Conservation (phyloP, 2,888 invertebrate genomes). For the Blastobasis lacticolella region DNA sequence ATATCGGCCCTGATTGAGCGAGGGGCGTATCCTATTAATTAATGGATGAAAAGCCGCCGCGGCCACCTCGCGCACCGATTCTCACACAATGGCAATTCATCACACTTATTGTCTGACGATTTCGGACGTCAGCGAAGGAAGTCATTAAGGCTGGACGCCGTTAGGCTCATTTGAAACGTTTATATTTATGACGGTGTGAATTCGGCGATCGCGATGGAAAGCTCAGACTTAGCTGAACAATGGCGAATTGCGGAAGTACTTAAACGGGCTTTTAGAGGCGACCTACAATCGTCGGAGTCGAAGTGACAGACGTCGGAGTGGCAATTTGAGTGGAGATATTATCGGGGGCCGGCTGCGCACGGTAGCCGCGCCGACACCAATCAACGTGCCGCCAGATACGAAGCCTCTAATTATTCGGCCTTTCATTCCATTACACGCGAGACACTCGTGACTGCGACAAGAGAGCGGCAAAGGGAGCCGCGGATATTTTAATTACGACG, state of each 20-base stretch:
- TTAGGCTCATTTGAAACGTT: constrained; percentile 48
- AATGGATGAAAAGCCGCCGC: constrained; percentile 61
- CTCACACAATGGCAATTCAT: constrained; percentile 67
- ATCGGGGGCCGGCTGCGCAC: constrained; percentile 32
- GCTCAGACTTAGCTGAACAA: constrained; percentile 23
- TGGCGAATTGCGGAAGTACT: constrained; percentile 27
- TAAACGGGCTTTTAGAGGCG: constrained; percentile 32
- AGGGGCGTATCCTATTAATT: constrained; percentile 66
- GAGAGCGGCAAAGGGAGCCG: constrained; percentile 6
- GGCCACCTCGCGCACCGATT: constrained; percentile 53
- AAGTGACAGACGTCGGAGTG: constrained; percentile 42
- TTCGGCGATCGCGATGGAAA: constrained; percentile 34
- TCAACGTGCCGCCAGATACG: constrained; percentile 27
- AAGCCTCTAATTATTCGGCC: constrained; percentile 37
- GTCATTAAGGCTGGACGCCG: constrained; percentile 51
- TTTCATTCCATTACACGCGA: constrained; percentile 33
- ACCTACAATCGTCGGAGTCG: constrained; percentile 25
- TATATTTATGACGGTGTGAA: constrained; percentile 43
- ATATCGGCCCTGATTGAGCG: constrained; percentile 58
- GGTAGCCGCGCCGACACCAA: constrained; percentile 45
- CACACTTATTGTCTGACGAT: constrained; percentile 68
- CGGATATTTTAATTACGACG: no score
- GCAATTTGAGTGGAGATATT: constrained; percentile 48
- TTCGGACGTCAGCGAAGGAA: constrained; percentile 65
- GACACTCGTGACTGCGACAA: constrained; percentile 13